phyloP scores from a whole-genome alignment of 2,113 vertebrate species.

The Amblyornis subalaris region DNA sequence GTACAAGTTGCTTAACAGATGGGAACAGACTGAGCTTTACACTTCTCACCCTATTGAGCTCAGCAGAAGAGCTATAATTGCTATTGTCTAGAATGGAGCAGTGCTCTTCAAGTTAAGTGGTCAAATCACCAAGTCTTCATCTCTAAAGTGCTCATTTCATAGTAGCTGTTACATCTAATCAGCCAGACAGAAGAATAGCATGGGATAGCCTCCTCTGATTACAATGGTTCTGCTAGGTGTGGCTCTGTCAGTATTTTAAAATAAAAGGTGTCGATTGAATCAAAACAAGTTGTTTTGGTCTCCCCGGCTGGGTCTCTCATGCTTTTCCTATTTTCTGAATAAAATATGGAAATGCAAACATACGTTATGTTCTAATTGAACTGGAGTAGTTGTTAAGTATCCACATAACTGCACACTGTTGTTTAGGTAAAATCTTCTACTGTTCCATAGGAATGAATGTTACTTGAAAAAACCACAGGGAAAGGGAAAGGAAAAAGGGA shows the following conservation, averaged over 20 bases:
- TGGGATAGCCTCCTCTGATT: not conserved
- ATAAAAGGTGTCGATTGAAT: not conserved
- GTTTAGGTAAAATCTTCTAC: not conserved
- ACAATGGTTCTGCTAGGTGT: not conserved
- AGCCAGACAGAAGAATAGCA: not conserved
- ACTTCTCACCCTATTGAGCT: not conserved
- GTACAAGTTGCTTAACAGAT: not conserved
- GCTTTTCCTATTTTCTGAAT: not conserved
- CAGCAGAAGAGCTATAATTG: not conserved
- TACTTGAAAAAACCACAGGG: not conserved
- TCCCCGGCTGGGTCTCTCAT: not conserved
- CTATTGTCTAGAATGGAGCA: not conserved
- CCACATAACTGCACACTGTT: not conserved
- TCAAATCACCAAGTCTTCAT: not conserved
- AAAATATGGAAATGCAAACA: not conserved
- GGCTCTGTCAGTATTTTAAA: not conserved
- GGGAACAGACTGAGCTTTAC: not conserved
- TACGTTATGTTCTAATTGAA: not conserved
- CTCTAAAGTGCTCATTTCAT: not conserved
- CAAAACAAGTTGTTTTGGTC: not conserved
- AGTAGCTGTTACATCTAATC: not conserved
- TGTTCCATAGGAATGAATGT: not conserved
- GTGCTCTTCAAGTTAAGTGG: not conserved
- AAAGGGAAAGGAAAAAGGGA: not conserved
- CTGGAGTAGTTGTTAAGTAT: not conserved